Base-by-base conservation (phyloP, 2,888 invertebrate species). In the Ectropis crepuscularia region DNA sequence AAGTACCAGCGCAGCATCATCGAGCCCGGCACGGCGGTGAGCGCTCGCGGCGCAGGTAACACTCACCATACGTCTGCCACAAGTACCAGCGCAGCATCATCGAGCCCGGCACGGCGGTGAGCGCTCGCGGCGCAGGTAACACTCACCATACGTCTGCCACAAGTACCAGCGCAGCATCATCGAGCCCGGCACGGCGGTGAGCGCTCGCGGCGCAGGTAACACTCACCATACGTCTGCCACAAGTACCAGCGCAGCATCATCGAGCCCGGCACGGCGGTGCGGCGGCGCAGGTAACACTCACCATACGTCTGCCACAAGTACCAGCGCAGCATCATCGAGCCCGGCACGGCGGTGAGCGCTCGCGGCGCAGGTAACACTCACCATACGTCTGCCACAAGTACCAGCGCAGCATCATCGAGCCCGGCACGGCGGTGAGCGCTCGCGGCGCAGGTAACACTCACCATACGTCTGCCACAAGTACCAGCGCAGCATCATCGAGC, bases 31-130 rank as follows among this genome's bases (percentile, higher is more conserved):
- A 99, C 99, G 0, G 99, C 99, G 0, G 99, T 99, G 0, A 99
- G 99, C 0, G 99, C 99, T 99, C 38, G 98, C 99, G 5, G 99
- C 99, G n/a, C n/a, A n/a, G n/a, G n/a, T n/a, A n/a, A n/a, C n/a
- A n/a, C n/a, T n/a, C n/a, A n/a, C n/a, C n/a, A n/a, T n/a, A n/a
- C 69, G 95, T 95, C 16, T 98, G 98, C 81, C 96, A 96, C 76
- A 99, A 99, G 89, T 98, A 96, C 83, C 96, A 96, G 94, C 94
- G 96, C 65, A 96, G 98, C 2, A 95, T 96, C 71, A 97, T 97
- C 73, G 98, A 99, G 83, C 98, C 99, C 4, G 98, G 98, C 7
- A 99, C 99, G 0, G 99, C 99, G 0, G 99, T 99, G 0, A 99
- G 99, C 0, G 99, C 99, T 99, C 38, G 98, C 99, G 5, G 99